Conservation (phyloP, 2,888 invertebrate genomes). For the Cantharis flavilabris region DNA sequence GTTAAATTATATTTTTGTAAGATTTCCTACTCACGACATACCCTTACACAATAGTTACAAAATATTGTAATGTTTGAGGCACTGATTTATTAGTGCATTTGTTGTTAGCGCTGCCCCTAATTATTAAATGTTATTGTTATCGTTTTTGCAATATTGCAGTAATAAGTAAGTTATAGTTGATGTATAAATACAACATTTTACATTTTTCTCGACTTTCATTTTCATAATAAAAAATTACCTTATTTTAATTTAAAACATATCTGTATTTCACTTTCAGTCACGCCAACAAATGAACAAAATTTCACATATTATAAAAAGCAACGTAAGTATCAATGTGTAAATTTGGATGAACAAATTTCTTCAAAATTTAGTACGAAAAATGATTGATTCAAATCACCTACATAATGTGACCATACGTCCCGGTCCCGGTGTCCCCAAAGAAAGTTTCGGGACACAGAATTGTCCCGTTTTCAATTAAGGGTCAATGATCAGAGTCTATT, state of each 20-base stretch:
- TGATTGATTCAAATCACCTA: too few relatives aligned
- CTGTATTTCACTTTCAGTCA: too few relatives aligned
- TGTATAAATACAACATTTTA: slow-evolving; percentile 28
- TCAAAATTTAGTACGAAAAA: too few relatives aligned
- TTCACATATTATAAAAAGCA: too few relatives aligned
- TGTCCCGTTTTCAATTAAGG: too few relatives aligned
- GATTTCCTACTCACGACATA: slow-evolving; percentile 29
- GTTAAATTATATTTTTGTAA: slow-evolving; percentile 38
- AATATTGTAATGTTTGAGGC: slow-evolving; percentile 17
- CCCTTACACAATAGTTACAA: slow-evolving; percentile 11
- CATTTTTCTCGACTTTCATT: background rate
- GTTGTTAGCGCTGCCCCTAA: slow-evolving; percentile 25
- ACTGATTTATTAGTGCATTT: slow-evolving; percentile 29
- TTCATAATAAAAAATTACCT: background rate
- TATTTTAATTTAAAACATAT: background rate
- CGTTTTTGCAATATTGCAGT: slow-evolving; percentile 27
- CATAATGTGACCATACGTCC: too few relatives aligned
- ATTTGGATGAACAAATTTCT: too few relatives aligned
- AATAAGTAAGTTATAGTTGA: slow-evolving; percentile 22
- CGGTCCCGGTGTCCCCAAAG: too few relatives aligned
- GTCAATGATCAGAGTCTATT: too few relatives aligned
- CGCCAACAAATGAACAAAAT: too few relatives aligned
- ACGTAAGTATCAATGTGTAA: too few relatives aligned
- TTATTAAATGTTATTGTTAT: slow-evolving; percentile 31
- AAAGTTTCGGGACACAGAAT: too few relatives aligned